These are phyloP conservation scores for Dicentrarchus labrax DNA, from an alignment of 2,113 vertebrate genomes.

Conservation along the genomic window DNA sequence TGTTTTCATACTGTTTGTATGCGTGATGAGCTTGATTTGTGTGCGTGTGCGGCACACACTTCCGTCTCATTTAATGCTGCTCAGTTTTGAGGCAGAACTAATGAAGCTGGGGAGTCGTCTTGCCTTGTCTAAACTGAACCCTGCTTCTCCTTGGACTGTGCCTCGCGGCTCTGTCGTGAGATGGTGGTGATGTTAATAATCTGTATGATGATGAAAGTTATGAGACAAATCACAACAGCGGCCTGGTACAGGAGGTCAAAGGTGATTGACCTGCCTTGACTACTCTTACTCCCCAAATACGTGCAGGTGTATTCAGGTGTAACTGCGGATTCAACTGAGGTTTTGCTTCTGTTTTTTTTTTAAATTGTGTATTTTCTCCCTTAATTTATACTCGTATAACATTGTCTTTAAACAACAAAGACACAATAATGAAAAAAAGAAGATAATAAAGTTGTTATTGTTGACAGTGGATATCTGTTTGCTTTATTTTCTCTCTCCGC, in stretches of 20 bases:
- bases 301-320: conserved; percentile 65
- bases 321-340: conserved; percentile 60
- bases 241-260: conserved; percentile 45
- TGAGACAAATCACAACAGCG: conserved; percentile 45
- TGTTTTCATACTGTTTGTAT: conserved; percentile 55
- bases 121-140: conserved; percentile 67
- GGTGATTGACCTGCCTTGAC: conserved; percentile 62
- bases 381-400: conserved; percentile 80
- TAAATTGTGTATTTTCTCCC: conserved; percentile 64
- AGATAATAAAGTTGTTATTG: conserved; percentile 79
- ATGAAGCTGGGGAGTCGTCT: conserved; percentile 48
- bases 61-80: conserved; percentile 43
- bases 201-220: conserved; percentile 21
- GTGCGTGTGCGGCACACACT: conserved; percentile 30
- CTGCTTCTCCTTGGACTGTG: conserved; percentile 48
- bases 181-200: conserved; percentile 24
- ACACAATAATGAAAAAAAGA: conserved; percentile 68
- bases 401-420: conserved; percentile 75
- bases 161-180: conserved; percentile 43
- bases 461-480: conserved; percentile 65
- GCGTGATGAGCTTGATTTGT: conserved; percentile 44
- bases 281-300: conserved; percentile 47
- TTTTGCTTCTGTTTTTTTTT: conserved; percentile 57
- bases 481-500: conserved; percentile 17
- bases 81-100: conserved; percentile 51